These are phyloP conservation scores for Haliclona indistincta DNA, from an alignment of 37 sponge, comb jelly and placozoan species.

Conservation along the genomic window DNA sequence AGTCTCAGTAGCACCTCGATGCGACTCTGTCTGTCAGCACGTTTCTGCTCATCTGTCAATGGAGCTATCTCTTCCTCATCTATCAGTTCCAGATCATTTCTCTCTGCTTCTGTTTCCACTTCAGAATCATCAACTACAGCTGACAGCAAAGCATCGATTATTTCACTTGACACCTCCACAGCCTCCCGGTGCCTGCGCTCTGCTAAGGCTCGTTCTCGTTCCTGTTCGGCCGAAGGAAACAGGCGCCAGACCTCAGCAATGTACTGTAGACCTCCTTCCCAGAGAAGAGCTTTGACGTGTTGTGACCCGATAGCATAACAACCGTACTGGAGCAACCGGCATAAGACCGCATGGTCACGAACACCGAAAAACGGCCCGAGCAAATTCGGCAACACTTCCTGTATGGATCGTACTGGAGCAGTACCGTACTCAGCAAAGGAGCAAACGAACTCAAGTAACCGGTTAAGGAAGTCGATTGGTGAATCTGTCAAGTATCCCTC, in stretches of 20 bases:
- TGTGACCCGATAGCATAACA: slow-evolving; percentile 55
- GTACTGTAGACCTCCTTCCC: slow-evolving; percentile 2
- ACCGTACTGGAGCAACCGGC: slow-evolving; percentile 66
- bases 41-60: slow-evolving; percentile 34
- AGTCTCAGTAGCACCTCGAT: slow-evolving; percentile 32
- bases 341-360: slow-evolving; percentile 31
- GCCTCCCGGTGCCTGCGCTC: not conserved
- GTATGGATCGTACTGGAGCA: slow-evolving; percentile 29
- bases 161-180: not conserved
- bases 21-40: slow-evolving; percentile 39
- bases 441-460: slow-evolving; percentile 49
- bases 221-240: not conserved
- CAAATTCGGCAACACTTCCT: slow-evolving; percentile 61
- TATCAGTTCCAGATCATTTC: not conserved
- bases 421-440: slow-evolving; percentile 54
- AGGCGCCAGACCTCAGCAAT: slow-evolving; percentile 1
- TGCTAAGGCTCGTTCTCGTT: not conserved
- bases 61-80: not conserved
- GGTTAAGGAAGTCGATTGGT: slow-evolving; percentile 37
- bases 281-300: slow-evolving; percentile 32
- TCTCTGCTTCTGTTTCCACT: not conserved
- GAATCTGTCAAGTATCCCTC: slow-evolving; percentile 72
- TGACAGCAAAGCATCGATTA: slow-evolving; percentile 16
- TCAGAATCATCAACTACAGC: not conserved
- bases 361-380: slow-evolving; percentile 82